A percentile compares a stretch with the other conserved stretches of the same genome.
phyloP scores from a whole-genome alignment of 2,888 invertebrate species.

The Synanthedon tipuliformis region DNA sequence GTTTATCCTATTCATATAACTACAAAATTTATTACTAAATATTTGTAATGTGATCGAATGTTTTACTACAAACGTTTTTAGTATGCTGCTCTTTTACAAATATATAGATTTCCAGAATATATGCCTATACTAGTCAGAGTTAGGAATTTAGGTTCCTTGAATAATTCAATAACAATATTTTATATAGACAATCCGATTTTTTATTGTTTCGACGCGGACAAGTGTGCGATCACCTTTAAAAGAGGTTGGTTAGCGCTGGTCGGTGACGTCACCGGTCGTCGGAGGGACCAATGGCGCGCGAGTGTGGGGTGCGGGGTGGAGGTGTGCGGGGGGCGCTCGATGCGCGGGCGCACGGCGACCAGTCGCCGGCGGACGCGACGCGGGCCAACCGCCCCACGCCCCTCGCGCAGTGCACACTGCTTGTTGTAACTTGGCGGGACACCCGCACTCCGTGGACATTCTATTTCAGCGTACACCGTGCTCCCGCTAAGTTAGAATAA shows the following conservation, averaged over 20 bases:
- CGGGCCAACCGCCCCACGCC: constrained; percentile 35
- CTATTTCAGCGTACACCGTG: background rate
- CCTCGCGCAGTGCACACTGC: constrained; percentile 35
- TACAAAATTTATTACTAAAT: too few relatives aligned
- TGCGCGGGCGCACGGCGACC: constrained; percentile 22
- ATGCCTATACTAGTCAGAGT: background rate
- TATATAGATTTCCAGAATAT: background rate
- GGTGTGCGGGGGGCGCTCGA: constrained; percentile 20
- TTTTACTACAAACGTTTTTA: too few relatives aligned
- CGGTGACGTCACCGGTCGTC: constrained; percentile 49
- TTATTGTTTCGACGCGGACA: constrained; percentile 16
- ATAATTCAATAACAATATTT: background rate
- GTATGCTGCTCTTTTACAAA: too few relatives aligned
- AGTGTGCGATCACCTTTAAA: constrained; percentile 14
- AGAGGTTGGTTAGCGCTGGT: constrained; percentile 15
- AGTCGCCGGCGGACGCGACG: constrained; percentile 25
- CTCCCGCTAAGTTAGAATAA: constrained; percentile 26
- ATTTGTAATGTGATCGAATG: too few relatives aligned
- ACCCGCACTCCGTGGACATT: background rate
- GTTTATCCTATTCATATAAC: too few relatives aligned
- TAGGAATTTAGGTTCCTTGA: background rate
- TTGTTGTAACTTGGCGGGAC: background rate
- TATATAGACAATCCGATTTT: too few relatives aligned
- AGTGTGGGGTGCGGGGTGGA: constrained; percentile 8
- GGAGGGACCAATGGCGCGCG: constrained; percentile 29